Base-by-base conservation (phyloP, 2,113 vertebrate species). In the Tamias sibiricus region DNA sequence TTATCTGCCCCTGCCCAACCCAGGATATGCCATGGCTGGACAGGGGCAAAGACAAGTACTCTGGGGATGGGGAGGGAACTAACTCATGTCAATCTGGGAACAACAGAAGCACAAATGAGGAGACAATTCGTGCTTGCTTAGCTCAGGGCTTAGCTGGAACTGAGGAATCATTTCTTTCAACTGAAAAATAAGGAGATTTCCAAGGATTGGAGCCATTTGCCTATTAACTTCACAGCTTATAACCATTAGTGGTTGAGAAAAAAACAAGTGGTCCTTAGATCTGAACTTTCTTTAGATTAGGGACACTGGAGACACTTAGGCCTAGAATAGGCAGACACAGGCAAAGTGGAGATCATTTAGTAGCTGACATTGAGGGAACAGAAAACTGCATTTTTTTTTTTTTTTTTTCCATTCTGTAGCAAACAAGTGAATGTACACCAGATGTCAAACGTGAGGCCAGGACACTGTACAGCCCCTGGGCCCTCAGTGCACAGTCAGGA, bases 261-360 rank as follows among this genome's bases (percentile, higher is more conserved):
- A 95, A 95, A 89, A 77, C 44, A 79, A 49, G 37, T 74, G 52
- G 57, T 42, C 79, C 83, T 57, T 72, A 75, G 71, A 87, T 22
- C 40, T 57, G 74, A 87, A 22, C 11, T 26, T 62, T 77, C 68
- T 90, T 72, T 62, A 74, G 40, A 74, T 26, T 5, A 49, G 17
- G 42, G 69, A 24, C 19, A 14, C 28, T n/a, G 35, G 30, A 44
- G 77, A 76, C 92, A 32, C 30, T n/a, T 17, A 62, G 40, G 68
- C 52, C 66, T 57, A 71, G 42, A 86, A 66, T 26, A 49, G 87
- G 62, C 20, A 57, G 32, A 77, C 20, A 91, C 72, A 72, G 84
- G 74, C 32, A 80, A n/a, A 89, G 72, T 4, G 8, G 64, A 83
- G 22, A 8, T 32, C 32, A 22, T 62, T 19, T 40, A 80, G 72